Evolutionary conservation across 53 echinoderm and acorn worm genomes (phyloP).

Genomic region (Temnopleurus reevesii): DNA sequence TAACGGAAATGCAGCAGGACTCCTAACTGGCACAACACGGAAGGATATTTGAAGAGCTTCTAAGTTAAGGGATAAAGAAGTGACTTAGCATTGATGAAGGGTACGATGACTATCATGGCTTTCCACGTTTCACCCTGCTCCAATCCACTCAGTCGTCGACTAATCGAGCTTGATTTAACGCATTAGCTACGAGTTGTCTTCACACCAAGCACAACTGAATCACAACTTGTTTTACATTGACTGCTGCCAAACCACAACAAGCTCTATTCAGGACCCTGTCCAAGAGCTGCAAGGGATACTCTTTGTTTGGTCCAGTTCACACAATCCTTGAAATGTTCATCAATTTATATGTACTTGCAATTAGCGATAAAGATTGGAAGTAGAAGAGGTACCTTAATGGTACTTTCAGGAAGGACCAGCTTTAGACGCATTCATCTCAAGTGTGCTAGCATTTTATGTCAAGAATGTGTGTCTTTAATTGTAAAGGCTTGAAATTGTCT

Average conservation of each 20-base stretch:
- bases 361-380: neutral
- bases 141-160: constrained; percentile 49
- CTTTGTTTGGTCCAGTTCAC: neutral
- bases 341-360: neutral
- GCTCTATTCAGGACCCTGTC: neutral
- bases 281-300: neutral
- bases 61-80: constrained; percentile 9
- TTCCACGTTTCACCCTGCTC: constrained; percentile 38
- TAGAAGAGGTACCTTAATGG: neutral
- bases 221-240: neutral
- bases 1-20: constrained; percentile 34
- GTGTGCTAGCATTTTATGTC: constrained; percentile 1
- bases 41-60: constrained; percentile 56
- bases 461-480: neutral
- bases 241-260: constrained; percentile 11
- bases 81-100: constrained; percentile 43
- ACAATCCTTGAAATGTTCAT: neutral
- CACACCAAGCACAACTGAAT: neutral
- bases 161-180: constrained; percentile 23
- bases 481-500: neutral
- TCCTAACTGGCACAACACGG: constrained; percentile 50
- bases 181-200: constrained; percentile 29
- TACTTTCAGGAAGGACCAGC: neutral
- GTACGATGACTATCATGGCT: constrained; percentile 18
- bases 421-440: neutral